Evolutionary conservation across 2,888 invertebrate species (phyloP), one percentile per base, ranked within the genome.

Genomic region (Caenorhabditis sp.): DNA sequence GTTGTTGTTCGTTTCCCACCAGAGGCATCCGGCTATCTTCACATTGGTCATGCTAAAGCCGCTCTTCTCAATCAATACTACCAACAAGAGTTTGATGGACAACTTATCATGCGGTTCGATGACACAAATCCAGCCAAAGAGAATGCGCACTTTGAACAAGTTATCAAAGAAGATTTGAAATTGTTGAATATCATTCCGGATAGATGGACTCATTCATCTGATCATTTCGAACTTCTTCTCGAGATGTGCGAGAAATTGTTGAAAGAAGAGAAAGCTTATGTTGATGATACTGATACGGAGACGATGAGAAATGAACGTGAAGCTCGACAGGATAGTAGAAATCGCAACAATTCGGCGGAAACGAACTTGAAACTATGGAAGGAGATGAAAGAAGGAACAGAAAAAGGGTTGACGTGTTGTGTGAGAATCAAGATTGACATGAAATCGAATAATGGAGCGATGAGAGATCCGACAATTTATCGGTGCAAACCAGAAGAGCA

Each of bases 51-150:
- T 89, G 99, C 99, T 0, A 99, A 99, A 89, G 99, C 99, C 8
- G 99, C 97, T 21, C 91, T 99, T 0, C 90, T 99, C 17, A 99
- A 99, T 90, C 97, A 97, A 88, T 94, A 97, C 90, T 99, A 99
- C 87, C 95, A 95, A 80, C 91, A 93, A 85, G 91, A 92, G 0
- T 99, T 96, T 89, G 90, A 97, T 86, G 99, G 99, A 0, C 93
- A 93, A 88, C 91, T 99, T 0, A 93, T 99, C 74, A 95, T 99
- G 95, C 92, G 99, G 79, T 99, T 99, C 89, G 99, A 99, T 89
- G 99, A 99, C 88, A 99, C 99, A 5, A 99, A 99, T 90, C 99
- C 99, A 4, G 97, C 96, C 17, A 99, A 99, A 88, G 99, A 99
- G 88, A 94, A 95, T 85, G 93, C 93, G 0, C 94, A 97, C 81